These are phyloP conservation scores for Druon quercuslanigerum DNA, from an alignment of 1,140 invertebrate species.

Conservation along the genomic window DNA sequence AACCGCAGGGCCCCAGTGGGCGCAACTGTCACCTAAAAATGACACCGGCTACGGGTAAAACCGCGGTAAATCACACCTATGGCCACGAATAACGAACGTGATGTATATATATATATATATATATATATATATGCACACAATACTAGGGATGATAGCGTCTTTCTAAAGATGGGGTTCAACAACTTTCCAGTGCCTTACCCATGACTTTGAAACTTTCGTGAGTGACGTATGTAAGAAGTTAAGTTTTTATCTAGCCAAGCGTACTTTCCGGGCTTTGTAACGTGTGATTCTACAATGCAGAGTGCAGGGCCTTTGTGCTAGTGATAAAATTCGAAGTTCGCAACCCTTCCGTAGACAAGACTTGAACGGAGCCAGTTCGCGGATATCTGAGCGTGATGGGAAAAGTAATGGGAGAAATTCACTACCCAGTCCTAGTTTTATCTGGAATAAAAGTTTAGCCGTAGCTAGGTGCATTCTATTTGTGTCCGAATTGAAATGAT, in stretches of 20 bases:
- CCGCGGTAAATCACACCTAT: too few relatives aligned
- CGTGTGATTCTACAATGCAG: slow-evolving; percentile 1
- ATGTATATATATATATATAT: too few relatives aligned
- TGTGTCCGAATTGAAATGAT: background rate
- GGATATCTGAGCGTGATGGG: slow-evolving; percentile 18
- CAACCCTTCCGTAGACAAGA: slow-evolving; percentile 1
- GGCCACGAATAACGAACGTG: too few relatives aligned
- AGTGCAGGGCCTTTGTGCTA: slow-evolving; percentile 13
- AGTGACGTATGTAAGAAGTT: slow-evolving; percentile 29
- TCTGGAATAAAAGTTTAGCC: background rate
- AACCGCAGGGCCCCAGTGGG: too few relatives aligned
- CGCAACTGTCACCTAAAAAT: too few relatives aligned
- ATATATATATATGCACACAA: background rate
- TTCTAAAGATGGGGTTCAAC: slow-evolving; percentile 21
- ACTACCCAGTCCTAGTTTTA: background rate
- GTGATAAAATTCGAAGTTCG: slow-evolving; percentile 29
- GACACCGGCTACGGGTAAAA: too few relatives aligned
- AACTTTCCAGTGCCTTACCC: background rate
- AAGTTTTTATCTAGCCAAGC: slow-evolving; percentile 28
- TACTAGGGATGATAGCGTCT: background rate
- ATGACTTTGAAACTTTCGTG: background rate
- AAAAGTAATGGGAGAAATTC: slow-evolving; percentile 19
- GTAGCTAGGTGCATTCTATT: background rate
- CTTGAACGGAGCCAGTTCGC: background rate
- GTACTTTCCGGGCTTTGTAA: slow-evolving; percentile 24